Percentiles rank a stretch among this genome's conserved stretches.
Conservation (phyloP, 2,888 invertebrate species). For the Melanchra persicariae region DNA sequence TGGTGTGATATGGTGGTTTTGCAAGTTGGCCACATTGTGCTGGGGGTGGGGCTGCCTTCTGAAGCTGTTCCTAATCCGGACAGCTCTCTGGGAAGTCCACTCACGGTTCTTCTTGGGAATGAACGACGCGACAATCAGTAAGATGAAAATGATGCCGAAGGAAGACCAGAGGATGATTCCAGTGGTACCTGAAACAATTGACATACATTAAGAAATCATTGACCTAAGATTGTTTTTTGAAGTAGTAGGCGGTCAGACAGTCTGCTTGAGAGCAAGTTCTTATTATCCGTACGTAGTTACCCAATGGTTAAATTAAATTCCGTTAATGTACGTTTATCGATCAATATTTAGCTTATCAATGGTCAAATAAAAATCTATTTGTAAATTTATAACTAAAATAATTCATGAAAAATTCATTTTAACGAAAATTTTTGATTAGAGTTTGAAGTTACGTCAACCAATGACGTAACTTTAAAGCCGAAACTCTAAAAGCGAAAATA, state of each 20-base stretch:
- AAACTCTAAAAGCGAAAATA: no score
- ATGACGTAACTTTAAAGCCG: no score
- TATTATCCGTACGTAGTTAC: background rate
- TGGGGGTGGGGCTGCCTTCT: conserved; percentile 55
- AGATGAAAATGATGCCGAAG: conserved; percentile 63
- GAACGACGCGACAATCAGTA: conserved; percentile 61
- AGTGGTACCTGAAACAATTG: conserved; percentile 56
- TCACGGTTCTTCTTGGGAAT: conserved; percentile 75
- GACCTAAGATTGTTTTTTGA: background rate
- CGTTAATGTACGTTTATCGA: no score
- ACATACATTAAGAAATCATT: background rate
- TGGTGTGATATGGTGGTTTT: background rate
- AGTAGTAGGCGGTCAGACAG: background rate
- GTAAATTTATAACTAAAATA: no score
- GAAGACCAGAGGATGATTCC: conserved; percentile 57
- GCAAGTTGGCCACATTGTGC: conserved; percentile 1
- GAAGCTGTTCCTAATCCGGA: conserved; percentile 73
- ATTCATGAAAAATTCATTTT: no score
- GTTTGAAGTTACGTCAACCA: no score
- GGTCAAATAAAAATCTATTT: no score
- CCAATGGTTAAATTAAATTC: no score
- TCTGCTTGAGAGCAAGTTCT: background rate
- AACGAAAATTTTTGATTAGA: no score
- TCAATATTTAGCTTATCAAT: no score
- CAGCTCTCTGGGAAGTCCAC: conserved; percentile 72